These are phyloP conservation scores for Andrena marginata DNA, from an alignment of 2,888 invertebrate genomes.

Conservation along the genomic window DNA sequence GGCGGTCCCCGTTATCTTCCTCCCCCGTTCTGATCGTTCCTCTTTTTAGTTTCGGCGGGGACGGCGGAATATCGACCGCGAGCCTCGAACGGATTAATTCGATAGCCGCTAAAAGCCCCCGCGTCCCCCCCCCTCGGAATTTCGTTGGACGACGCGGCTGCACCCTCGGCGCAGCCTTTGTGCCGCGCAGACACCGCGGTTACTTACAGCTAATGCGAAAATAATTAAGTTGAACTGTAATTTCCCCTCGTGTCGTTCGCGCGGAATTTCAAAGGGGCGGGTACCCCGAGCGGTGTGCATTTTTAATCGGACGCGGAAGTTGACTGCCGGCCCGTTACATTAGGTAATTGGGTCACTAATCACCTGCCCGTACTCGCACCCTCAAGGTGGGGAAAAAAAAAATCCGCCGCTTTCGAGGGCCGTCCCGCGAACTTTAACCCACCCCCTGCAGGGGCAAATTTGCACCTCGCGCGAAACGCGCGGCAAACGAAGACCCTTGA, in stretches of 20 bases:
- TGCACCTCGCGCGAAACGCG: background rate
- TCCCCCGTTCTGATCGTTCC: constrained; percentile 11
- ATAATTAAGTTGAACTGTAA: constrained; percentile 79
- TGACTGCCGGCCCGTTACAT: constrained; percentile 41
- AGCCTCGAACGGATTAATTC: constrained; percentile 69
- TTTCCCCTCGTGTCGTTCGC: constrained; percentile 45
- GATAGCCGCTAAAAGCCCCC: constrained; percentile 78
- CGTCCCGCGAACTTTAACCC: constrained; percentile 7
- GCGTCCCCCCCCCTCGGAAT: constrained; percentile 59
- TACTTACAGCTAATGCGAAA: constrained; percentile 78
- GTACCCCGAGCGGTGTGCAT: constrained; percentile 13
- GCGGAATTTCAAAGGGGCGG: constrained; percentile 40
- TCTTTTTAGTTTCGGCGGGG: constrained; percentile 36
- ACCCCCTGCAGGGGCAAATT: constrained; percentile 4
- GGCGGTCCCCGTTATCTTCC: constrained; percentile 28
- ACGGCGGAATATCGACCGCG: constrained; percentile 41
- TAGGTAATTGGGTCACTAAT: constrained; percentile 57
- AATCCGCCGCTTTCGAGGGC: constrained; percentile 27
- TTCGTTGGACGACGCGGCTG: constrained; percentile 72
- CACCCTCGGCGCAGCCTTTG: constrained; percentile 63
- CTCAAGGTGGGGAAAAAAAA: background rate
- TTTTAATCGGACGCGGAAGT: constrained; percentile 49
- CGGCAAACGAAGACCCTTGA: background rate
- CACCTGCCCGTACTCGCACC: constrained; percentile 23
- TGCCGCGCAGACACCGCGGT: constrained; percentile 56